Evolutionary conservation across 2,888 invertebrate species (phyloP).

Genomic region (Drosophila sordidula): DNA sequence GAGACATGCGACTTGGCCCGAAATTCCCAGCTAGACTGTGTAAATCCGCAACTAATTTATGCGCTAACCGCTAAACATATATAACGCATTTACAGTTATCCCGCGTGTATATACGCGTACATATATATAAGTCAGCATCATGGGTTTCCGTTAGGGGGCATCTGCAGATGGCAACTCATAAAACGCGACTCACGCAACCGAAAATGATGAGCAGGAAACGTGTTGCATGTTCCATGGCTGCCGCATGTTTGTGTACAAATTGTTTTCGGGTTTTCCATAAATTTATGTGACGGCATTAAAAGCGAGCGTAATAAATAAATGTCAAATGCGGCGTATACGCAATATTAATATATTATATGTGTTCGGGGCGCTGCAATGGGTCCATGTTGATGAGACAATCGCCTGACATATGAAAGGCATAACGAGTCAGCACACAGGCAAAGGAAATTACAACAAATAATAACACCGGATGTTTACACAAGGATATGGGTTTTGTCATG

Average conservation of each 20-base stretch:
- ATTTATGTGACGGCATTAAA: constrained; percentile 66
- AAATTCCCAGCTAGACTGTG: constrained; percentile 39
- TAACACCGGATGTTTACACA: constrained; percentile 13
- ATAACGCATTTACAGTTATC: constrained; percentile 39
- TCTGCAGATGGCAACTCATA: constrained; percentile 40
- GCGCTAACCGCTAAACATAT: constrained; percentile 37
- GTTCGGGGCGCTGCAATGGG: constrained; percentile 14
- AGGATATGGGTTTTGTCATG: constrained; percentile 21
- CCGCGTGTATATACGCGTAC: constrained; percentile 3
- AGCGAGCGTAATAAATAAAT: constrained; percentile 66
- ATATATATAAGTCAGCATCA: neutral
- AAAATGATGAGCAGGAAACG: constrained; percentile 61
- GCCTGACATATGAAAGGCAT: constrained; percentile 64
- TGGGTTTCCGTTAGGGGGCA: neutral
- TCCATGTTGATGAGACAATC: constrained; percentile 62
- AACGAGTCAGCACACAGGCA: constrained; percentile 12
- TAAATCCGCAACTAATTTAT: constrained; percentile 67
- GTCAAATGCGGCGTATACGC: constrained; percentile 67
- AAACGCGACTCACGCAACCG: constrained; percentile 46
- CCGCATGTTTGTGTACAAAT: constrained; percentile 40
- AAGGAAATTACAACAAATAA: constrained; percentile 67
- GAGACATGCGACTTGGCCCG: constrained; percentile 2
- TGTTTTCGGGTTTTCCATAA: constrained; percentile 66
- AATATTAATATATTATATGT: constrained; percentile 56
- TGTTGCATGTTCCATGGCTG: constrained; percentile 63